These are phyloP conservation scores for Nannobrachium achirus DNA, from an alignment of 2,113 vertebrate species.

Conservation along the genomic window DNA sequence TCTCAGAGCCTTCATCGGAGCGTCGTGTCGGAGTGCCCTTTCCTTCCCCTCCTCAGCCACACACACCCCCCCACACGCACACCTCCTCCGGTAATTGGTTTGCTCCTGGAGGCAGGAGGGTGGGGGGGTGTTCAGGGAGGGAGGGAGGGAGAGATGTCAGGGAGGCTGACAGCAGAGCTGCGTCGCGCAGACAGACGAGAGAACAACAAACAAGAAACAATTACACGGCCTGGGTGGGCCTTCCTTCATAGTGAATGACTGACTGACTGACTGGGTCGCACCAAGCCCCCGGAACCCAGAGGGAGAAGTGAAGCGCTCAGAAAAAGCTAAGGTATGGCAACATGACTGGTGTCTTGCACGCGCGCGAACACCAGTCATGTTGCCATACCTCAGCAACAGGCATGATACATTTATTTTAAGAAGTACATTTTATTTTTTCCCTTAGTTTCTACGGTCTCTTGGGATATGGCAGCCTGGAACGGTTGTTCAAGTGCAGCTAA, in stretches of 20 bases:
- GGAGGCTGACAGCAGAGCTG: constrained; percentile 16
- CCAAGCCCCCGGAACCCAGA: neutral
- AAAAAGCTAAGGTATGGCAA: too few relatives aligned
- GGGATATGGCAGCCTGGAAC: too few relatives aligned
- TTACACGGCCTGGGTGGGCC: constrained; percentile 6
- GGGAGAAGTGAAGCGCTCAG: too few relatives aligned
- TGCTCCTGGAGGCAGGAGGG: constrained; percentile 15
- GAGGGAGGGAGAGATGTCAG: constrained; percentile 32
- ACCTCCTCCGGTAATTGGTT: constrained; percentile 32
- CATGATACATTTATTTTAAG: too few relatives aligned
- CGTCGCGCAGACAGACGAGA: constrained; percentile 14
- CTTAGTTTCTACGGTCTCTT: too few relatives aligned
- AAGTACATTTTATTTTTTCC: too few relatives aligned
- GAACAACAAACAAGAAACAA: constrained; percentile 38
- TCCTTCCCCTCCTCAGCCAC: neutral
- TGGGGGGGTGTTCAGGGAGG: neutral
- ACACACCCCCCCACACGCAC: neutral
- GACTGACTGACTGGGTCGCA: neutral
- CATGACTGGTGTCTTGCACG: too few relatives aligned
- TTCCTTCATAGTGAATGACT: neutral
- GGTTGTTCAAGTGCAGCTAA: too few relatives aligned
- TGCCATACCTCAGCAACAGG: too few relatives aligned
- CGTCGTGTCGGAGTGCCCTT: constrained; percentile 36
- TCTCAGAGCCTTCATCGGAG: constrained; percentile 47
- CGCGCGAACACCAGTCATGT: too few relatives aligned